Conservation (phyloP, 2,113 vertebrate genomes). For the Phaethon lepturus region DNA sequence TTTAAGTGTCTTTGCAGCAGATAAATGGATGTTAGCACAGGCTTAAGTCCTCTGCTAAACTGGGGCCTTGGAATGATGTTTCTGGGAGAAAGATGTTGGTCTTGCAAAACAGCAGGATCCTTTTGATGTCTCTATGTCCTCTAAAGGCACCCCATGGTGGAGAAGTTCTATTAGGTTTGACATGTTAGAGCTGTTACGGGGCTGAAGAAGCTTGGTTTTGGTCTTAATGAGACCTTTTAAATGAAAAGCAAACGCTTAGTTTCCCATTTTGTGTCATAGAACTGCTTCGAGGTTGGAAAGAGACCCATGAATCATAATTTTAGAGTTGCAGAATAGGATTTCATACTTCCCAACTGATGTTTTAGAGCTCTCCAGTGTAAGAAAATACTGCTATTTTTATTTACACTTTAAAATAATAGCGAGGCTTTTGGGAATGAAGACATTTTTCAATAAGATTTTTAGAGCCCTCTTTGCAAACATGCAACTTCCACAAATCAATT, state of each 20-base stretch:
- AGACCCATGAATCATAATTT: not conserved
- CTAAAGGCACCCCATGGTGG: not conserved
- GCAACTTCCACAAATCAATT: not conserved
- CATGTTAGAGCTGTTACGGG: not conserved
- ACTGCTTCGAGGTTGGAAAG: not conserved
- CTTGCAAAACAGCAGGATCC: not conserved
- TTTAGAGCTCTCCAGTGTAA: constrained; percentile 27
- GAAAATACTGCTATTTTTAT: constrained; percentile 9
- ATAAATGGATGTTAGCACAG: not conserved
- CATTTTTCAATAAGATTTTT: not conserved
- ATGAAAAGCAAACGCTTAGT: not conserved
- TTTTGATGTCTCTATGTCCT: not conserved
- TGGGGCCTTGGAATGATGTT: not conserved
- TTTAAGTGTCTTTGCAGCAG: not conserved
- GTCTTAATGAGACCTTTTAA: constrained; percentile 37
- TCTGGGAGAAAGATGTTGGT: not conserved
- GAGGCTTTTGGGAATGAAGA: not conserved
- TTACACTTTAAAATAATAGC: not conserved
- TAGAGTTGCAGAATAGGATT: not conserved
- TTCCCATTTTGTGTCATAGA: not conserved
- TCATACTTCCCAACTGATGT: not conserved
- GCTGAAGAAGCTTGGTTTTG: not conserved
- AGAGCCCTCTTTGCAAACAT: not conserved
- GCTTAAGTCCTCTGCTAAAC: not conserved
- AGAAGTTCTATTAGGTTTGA: not conserved